Conservation (phyloP, 2,888 invertebrate genomes). For the Tenthredo mesomela region DNA sequence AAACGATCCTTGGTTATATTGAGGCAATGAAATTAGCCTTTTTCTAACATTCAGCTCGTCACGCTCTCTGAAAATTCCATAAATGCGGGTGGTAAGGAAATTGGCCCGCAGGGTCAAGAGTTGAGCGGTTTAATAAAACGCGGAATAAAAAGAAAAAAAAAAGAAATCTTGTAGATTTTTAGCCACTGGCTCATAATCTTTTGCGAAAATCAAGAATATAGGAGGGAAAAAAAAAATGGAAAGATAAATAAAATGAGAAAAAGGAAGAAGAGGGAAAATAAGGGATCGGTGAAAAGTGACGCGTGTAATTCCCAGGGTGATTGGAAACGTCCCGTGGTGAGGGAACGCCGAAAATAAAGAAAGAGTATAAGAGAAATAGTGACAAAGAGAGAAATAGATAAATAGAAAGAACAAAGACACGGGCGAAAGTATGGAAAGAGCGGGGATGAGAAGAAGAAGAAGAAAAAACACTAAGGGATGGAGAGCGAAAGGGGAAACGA, state of each 20-base stretch:
- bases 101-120: neutral
- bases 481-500: slow-evolving; percentile 7
- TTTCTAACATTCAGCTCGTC: slow-evolving; percentile 3
- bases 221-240: neutral
- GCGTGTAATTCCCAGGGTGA: slow-evolving; percentile 8
- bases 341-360: neutral
- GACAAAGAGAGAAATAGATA: neutral
- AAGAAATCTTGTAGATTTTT: neutral
- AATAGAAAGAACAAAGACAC: neutral
- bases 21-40: slow-evolving; percentile 26
- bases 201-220: neutral
- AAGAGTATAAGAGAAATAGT: neutral
- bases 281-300: slow-evolving; percentile 3
- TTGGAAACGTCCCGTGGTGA: slow-evolving; percentile 5
- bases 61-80: neutral
- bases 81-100: neutral
- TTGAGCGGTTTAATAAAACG: neutral
- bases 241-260: neutral
- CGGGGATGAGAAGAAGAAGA: neutral
- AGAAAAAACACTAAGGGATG: neutral
- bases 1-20: slow-evolving; percentile 35
- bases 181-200: neutral
- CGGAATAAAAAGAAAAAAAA: neutral
- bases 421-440: neutral
- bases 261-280: neutral